Conservation (phyloP, 2,888 invertebrate genomes). For the Autographa pulchrina region DNA sequence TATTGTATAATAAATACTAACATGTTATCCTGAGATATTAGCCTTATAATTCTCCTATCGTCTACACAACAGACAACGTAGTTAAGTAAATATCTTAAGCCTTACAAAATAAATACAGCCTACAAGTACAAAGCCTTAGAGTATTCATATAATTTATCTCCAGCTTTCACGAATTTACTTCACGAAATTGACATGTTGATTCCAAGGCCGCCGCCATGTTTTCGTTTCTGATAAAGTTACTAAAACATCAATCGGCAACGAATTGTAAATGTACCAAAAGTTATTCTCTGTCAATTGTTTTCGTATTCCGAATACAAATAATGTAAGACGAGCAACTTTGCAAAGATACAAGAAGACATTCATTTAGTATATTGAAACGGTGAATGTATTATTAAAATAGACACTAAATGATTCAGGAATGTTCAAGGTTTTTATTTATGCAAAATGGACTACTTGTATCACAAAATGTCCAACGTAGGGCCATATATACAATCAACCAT, state of each 20-base stretch:
- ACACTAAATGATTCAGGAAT: background rate
- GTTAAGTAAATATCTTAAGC: conserved; percentile 18
- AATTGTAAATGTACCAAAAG: conserved; percentile 57
- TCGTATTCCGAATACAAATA: conserved; percentile 65
- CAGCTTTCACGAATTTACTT: conserved; percentile 18
- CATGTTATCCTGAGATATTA: too few species aligned
- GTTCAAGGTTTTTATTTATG: background rate
- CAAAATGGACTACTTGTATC: too few species aligned
- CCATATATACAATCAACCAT: too few species aligned
- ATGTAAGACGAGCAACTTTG: conserved; percentile 45
- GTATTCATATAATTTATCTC: conserved; percentile 46
- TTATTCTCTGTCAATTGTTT: conserved; percentile 60
- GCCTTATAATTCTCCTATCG: background rate
- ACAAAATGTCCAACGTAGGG: too few species aligned
- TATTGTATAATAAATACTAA: too few species aligned
- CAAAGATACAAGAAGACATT: conserved; percentile 6
- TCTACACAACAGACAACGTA: background rate
- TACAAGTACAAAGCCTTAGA: conserved; percentile 29
- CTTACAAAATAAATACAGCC: conserved; percentile 25
- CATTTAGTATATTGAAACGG: background rate
- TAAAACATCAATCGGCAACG: conserved; percentile 47
- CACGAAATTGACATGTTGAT: conserved; percentile 36
- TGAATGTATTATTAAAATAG: background rate
- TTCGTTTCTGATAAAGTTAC: conserved; percentile 45
- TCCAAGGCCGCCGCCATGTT: conserved; percentile 21